Conservation (phyloP, 1,140 invertebrate species). For the Phenacoccus solenopsis region DNA sequence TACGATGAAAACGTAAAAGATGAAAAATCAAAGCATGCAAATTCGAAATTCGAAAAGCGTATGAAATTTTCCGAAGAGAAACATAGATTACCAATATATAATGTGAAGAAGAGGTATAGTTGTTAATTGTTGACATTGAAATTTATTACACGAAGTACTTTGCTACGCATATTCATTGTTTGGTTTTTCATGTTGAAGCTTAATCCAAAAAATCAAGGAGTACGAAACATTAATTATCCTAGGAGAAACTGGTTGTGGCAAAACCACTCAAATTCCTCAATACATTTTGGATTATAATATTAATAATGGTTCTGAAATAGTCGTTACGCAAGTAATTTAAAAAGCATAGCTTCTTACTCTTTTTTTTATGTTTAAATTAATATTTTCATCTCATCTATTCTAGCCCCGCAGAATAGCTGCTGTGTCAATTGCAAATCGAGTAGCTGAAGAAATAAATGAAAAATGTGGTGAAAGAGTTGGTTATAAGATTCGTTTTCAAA, state of each 20-base stretch:
- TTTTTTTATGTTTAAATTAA: neutral
- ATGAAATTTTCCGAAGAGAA: too few relatives aligned
- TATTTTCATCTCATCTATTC: slow-evolving; percentile 19
- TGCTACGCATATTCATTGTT: neutral
- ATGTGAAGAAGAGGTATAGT: too few relatives aligned
- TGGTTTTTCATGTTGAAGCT: slow-evolving; percentile 33
- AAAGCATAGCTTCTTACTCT: neutral
- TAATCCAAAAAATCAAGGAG: slow-evolving; percentile 41
- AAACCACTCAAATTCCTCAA: slow-evolving; percentile 84
- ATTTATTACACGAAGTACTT: neutral
- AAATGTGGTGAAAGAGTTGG: slow-evolving; percentile 64
- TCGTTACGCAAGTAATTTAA: slow-evolving; percentile 53
- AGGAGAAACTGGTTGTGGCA: slow-evolving; percentile 81
- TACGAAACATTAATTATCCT: slow-evolving; percentile 59
- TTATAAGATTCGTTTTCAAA: slow-evolving; percentile 88
- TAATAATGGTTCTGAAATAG: slow-evolving; percentile 47
- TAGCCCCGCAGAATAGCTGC: slow-evolving; percentile 85
- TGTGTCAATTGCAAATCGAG: slow-evolving; percentile 72
- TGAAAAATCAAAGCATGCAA: too few relatives aligned
- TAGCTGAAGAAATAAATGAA: slow-evolving; percentile 59
- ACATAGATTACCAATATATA: too few relatives aligned
- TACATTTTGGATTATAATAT: slow-evolving; percentile 48
- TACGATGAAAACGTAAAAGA: too few relatives aligned
- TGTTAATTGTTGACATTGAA: neutral
- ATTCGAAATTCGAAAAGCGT: too few relatives aligned